phyloP scores from a whole-genome alignment of 1,140 invertebrate genomes.

The Drosophila novamexicana region DNA sequence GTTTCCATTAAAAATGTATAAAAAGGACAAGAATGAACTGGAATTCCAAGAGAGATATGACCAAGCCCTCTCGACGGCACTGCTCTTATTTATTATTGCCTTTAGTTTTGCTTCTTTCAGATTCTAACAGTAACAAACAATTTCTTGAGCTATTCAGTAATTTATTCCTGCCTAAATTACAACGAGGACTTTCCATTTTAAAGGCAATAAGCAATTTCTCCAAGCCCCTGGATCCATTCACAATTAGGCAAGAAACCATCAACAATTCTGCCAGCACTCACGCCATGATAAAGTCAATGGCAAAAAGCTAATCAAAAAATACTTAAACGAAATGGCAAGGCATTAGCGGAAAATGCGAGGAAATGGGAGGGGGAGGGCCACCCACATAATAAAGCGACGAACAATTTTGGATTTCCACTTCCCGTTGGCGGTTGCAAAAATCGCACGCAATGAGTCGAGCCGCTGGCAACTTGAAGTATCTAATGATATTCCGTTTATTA shows the following conservation, averaged over 20 bases:
- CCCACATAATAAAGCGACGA: conserved; percentile 20
- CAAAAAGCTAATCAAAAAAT: conserved; percentile 70
- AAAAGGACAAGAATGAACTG: too few species aligned
- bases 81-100: too few species aligned
- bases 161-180: neutral
- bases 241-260: conserved; percentile 14
- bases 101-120: too few species aligned
- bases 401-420: conserved; percentile 39
- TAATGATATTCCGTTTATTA: conserved; percentile 22
- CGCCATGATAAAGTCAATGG: conserved; percentile 20
- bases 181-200: conserved; percentile 1
- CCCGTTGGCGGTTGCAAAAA: conserved; percentile 29
- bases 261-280: neutral
- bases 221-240: neutral
- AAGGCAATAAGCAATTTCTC: conserved; percentile 4
- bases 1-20: too few species aligned
- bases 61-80: too few species aligned
- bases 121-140: too few species aligned
- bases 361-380: neutral
- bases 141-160: too few species aligned
- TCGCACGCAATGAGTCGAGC: conserved; percentile 28
- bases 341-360: conserved; percentile 34
- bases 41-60: too few species aligned
- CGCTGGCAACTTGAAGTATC: conserved; percentile 3
- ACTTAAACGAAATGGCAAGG: conserved; percentile 60